phyloP scores from a whole-genome alignment of 1,140 invertebrate species.

The Trichonephila clavipes region DNA sequence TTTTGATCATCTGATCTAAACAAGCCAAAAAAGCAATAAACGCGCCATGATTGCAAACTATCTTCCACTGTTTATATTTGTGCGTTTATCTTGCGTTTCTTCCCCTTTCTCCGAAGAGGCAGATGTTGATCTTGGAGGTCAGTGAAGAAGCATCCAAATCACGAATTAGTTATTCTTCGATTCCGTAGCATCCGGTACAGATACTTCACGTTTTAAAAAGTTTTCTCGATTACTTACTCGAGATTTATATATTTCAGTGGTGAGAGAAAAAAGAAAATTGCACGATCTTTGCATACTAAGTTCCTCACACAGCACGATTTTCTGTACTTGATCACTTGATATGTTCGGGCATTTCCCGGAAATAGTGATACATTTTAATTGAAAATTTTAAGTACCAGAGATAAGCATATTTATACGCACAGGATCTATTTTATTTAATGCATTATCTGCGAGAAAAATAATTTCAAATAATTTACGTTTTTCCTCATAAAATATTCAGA shows the following conservation, averaged over 20 bases:
- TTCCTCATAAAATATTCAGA: too few species aligned
- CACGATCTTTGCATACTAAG: background rate
- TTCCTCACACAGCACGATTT: background rate
- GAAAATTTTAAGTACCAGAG: too few species aligned
- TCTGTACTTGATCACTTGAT: background rate
- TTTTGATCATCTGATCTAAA: background rate
- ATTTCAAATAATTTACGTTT: too few species aligned
- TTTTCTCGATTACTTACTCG: background rate
- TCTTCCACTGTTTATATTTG: conserved; percentile 53
- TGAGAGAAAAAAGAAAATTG: background rate
- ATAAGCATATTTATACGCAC: too few species aligned
- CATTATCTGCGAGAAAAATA: too few species aligned
- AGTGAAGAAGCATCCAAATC: conserved; percentile 50
- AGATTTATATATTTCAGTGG: background rate
- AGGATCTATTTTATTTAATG: too few species aligned
- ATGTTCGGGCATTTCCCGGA: background rate
- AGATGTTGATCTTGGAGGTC: conserved; percentile 65
- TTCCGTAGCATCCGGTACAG: conserved; percentile 54
- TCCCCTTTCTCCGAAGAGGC: conserved; percentile 42
- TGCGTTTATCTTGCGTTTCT: conserved; percentile 1
- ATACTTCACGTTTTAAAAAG: conserved; percentile 9
- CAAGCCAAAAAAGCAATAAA: background rate
- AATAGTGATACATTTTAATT: background rate
- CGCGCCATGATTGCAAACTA: background rate
- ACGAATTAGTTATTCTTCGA: conserved; percentile 50